Evolutionary conservation across 2,113 vertebrate species (phyloP), one percentile per base, ranked within the genome.

Genomic region (Ia io): DNA sequence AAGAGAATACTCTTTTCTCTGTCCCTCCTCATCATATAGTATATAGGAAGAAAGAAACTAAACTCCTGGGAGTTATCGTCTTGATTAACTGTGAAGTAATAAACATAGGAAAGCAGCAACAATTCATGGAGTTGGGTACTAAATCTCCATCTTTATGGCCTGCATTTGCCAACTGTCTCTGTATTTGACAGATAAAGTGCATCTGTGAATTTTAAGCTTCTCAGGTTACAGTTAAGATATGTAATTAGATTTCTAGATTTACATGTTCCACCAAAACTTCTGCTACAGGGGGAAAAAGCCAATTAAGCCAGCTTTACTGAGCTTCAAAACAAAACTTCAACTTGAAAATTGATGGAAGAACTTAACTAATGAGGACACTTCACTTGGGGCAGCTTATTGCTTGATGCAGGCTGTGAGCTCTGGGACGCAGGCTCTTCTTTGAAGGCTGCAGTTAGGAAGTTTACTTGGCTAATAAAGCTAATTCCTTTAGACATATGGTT

Each of bases 131-230:
- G 82, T 44, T 25, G 0, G 82, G 90, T 96, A 96, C 96, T 98
- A 97, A 98, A 98, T 98, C 97, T 98, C 85, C 76, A 94, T 84
- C 95, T 97, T 98, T 98, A 97, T 96, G 97, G 95, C 94, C 96
- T 95, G 42, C 93, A n/a, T 97, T 98, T 98, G 96, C 98, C 97
- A 97, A 97, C 96, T 97, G 95, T 97, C 97, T 98, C 96, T 69
- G 25, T 93, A 84, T 97, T 95, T 98, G 98, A 97, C 96, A 97
- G 97, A n/a, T 56, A 94, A 96, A 97, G 95, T 97, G 84, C 95
- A 95, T 97, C 96, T 94, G 96, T 97, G 97, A 97, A 98, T 98
- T 94, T 95, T 97, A 97, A 98, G 96, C 95, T 96, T 98, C 96
- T 97, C 78, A 56, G 63, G 92, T 97, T 97, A 97, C 83, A 96